These are phyloP conservation scores for Probaryconus sp. DNA, from an alignment of 1,140 invertebrate genomes.

Conservation along the genomic window DNA sequence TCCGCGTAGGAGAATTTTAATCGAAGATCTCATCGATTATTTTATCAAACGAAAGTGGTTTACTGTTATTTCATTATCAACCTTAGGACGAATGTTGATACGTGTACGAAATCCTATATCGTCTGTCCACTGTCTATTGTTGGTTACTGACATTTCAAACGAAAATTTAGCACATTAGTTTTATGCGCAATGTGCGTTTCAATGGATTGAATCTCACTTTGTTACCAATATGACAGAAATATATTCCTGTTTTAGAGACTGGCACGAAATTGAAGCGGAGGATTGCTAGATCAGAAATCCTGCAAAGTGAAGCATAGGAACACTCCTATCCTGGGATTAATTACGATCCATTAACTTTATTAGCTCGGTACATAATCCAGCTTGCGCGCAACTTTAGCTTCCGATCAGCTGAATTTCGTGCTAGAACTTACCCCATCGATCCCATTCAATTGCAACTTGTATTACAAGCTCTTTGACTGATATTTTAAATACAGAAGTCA, in stretches of 20 bases:
- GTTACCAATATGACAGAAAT: slow-evolving; percentile 44
- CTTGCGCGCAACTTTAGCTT: slow-evolving; percentile 28
- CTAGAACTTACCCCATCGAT: slow-evolving; percentile 15
- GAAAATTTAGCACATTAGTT: slow-evolving; percentile 57
- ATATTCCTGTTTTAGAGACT: slow-evolving; percentile 32
- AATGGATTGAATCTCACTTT: slow-evolving; percentile 57
- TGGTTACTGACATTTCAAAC: slow-evolving; percentile 44
- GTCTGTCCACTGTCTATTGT: slow-evolving; percentile 48
- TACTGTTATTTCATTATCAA: slow-evolving; percentile 55
- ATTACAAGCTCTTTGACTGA: slow-evolving; percentile 29
- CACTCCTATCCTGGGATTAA: slow-evolving; percentile 24
- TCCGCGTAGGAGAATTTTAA: slow-evolving; percentile 37
- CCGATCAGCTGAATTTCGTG: slow-evolving; percentile 27
- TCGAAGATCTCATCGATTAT: slow-evolving; percentile 50
- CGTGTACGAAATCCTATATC: slow-evolving; percentile 56
- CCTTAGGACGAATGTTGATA: slow-evolving; percentile 57
- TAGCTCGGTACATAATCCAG: slow-evolving; percentile 39
- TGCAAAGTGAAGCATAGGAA: slow-evolving; percentile 28
- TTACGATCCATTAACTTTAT: slow-evolving; percentile 56
- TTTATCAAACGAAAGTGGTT: slow-evolving; percentile 55
- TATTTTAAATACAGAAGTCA: slow-evolving; percentile 14
- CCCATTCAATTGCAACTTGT: slow-evolving; percentile 17
- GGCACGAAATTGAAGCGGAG: slow-evolving; percentile 39
- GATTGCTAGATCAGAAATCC: slow-evolving; percentile 37
- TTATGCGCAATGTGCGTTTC: slow-evolving; percentile 57